phyloP scores from a whole-genome alignment of 2,888 invertebrate species.

The Plebejus anna region DNA sequence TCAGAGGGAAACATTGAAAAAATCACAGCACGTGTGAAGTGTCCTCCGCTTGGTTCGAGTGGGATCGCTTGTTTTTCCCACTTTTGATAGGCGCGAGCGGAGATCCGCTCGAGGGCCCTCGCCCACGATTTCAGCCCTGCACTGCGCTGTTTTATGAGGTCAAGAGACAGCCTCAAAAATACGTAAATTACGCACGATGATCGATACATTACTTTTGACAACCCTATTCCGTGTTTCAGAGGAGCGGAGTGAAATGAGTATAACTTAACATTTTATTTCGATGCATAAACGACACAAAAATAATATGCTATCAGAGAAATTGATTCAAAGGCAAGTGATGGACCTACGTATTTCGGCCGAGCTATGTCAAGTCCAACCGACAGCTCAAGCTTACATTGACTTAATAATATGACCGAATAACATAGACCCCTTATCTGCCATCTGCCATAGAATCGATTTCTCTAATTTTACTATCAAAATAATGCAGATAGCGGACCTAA shows the following conservation, averaged over 20 bases:
- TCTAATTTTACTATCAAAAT: too few species aligned
- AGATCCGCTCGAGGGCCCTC: conserved; percentile 62
- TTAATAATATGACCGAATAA: too few species aligned
- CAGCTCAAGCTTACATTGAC: too few species aligned
- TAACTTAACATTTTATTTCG: too few species aligned
- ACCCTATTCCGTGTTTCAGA: not conserved
- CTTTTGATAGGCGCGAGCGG: conserved; percentile 68
- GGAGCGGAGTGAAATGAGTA: not conserved
- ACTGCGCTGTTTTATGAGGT: conserved; percentile 75
- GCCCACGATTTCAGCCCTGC: conserved; percentile 62
- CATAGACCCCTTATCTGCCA: too few species aligned
- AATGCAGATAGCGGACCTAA: too few species aligned
- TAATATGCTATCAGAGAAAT: not conserved
- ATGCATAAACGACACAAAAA: too few species aligned
- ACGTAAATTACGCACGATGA: conserved; percentile 77
- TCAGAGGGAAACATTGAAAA: conserved; percentile 73
- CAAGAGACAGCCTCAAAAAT: conserved; percentile 74
- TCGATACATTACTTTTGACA: conserved; percentile 63
- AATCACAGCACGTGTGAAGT: conserved; percentile 78
- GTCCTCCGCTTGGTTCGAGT: conserved; percentile 73
- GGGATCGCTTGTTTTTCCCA: conserved; percentile 78
- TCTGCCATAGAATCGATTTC: too few species aligned
- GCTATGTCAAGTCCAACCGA: not conserved
- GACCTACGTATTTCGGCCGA: too few species aligned
- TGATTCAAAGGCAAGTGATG: not conserved